Evolutionary conservation across 2,113 vertebrate species (phyloP).

Genomic region (Diadophis punctatus): DNA sequence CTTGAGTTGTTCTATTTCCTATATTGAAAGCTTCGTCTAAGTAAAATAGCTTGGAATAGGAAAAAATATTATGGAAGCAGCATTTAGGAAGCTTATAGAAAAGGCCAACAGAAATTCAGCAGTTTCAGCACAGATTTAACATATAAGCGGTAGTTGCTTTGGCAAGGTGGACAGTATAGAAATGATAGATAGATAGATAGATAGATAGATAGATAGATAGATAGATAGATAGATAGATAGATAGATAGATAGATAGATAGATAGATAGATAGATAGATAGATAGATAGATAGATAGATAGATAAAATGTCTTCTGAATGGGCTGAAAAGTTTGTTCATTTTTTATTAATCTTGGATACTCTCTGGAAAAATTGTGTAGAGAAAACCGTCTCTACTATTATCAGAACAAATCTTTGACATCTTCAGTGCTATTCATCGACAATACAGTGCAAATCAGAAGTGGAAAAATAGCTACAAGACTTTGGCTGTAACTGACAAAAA

Average conservation of each 20-base stretch:
- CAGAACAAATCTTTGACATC: not conserved
- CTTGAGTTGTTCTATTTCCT: not conserved
- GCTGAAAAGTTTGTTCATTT: not conserved
- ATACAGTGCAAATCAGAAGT: not conserved
- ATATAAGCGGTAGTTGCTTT: not conserved
- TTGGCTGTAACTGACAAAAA: not conserved
- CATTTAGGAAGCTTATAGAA: not conserved
- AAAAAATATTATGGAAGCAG: not conserved
- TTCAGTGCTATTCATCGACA: not conserved
- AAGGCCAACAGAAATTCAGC: not conserved
- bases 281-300: not conserved
- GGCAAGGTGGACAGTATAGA: not conserved
- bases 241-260: too few species aligned
- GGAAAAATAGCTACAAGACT: not conserved
- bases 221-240: too few species aligned
- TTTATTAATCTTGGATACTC: not conserved
- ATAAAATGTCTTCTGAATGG: not conserved
- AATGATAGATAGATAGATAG: not conserved
- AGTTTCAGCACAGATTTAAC: not conserved
- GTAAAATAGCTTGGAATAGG: not conserved
- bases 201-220: too few species aligned
- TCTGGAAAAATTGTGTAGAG: not conserved
- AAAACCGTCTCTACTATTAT: not conserved
- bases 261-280: too few species aligned
- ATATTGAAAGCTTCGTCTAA: not conserved